These are phyloP conservation scores for Xanthorhoe designata DNA, from an alignment of 2,888 invertebrate genomes.

Conservation along the genomic window DNA sequence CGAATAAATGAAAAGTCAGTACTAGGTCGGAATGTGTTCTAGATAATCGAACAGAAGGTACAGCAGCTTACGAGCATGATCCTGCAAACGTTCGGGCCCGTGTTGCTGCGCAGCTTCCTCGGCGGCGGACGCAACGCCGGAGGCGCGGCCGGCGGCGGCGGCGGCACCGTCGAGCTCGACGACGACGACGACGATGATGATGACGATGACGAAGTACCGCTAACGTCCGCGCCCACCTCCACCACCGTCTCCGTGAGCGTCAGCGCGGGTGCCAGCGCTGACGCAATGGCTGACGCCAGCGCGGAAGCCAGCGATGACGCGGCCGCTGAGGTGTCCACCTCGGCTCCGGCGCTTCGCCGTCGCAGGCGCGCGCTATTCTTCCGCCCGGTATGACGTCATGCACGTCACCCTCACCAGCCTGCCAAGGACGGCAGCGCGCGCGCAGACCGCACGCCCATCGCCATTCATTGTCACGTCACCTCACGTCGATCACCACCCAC, in stretches of 20 bases:
- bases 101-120: slow-evolving; percentile 87
- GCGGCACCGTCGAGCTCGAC: slow-evolving; percentile 81
- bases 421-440: slow-evolving; percentile 79
- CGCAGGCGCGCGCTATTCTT: slow-evolving; percentile 69
- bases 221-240: slow-evolving; percentile 43
- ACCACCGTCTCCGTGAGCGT: slow-evolving; percentile 39
- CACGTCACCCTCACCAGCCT: slow-evolving; percentile 77
- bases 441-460: slow-evolving; percentile 61
- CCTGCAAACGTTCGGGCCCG: slow-evolving; percentile 91
- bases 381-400: slow-evolving; percentile 76
- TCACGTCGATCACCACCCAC: slow-evolving; percentile 33
- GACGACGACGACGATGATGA: slow-evolving; percentile 86
- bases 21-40: slow-evolving; percentile 78
- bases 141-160: slow-evolving; percentile 63
- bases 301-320: slow-evolving; percentile 24
- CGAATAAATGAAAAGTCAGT: slow-evolving; percentile 31
- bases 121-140: slow-evolving; percentile 76
- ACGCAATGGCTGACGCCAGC: slow-evolving; percentile 24
- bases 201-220: slow-evolving; percentile 77
- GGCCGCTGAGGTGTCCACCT: slow-evolving; percentile 24
- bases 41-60: slow-evolving; percentile 91
- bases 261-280: slow-evolving; percentile 20
- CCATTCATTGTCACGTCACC: slow-evolving; percentile 47
- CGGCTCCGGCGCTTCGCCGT: slow-evolving; percentile 39
- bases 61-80: slow-evolving; percentile 90